Percentiles rank a stretch among this genome's conserved stretches.
These are phyloP conservation scores for Phrynocephalus guinanensis DNA, from an alignment of 2,797 vertebrate species.

Conservation along the genomic window DNA sequence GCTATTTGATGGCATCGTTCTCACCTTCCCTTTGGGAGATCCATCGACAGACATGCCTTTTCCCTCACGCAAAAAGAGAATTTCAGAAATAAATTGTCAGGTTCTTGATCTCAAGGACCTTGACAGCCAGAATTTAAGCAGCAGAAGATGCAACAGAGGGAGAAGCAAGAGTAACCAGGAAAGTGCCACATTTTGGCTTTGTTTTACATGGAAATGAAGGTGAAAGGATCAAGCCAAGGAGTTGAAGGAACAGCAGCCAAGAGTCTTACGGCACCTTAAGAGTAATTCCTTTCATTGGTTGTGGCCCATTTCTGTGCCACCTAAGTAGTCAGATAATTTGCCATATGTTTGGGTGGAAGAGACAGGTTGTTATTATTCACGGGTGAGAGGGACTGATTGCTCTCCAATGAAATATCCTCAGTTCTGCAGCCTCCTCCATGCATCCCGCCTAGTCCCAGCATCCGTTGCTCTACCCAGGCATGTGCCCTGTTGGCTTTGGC, in stretches of 20 bases:
- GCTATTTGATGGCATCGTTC: background rate
- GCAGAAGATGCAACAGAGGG: background rate
- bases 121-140: background rate
- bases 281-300: too few species aligned
- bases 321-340: too few species aligned
- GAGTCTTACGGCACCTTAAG: too few species aligned
- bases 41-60: background rate
- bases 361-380: background rate
- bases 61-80: background rate
- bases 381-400: too few species aligned
- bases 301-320: too few species aligned
- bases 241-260: background rate
- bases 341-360: too few species aligned
- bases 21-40: background rate
- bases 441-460: background rate
- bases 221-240: background rate
- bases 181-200: background rate
- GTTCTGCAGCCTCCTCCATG: background rate
- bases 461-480: slow-evolving; percentile 42
- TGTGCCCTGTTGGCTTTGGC: slow-evolving; percentile 59
- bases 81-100: background rate
- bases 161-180: background rate
- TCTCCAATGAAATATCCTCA: background rate
- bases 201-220: background rate
- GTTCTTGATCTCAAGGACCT: background rate